phyloP scores from a whole-genome alignment of 2,888 invertebrate genomes.

The Hololepta plana region DNA sequence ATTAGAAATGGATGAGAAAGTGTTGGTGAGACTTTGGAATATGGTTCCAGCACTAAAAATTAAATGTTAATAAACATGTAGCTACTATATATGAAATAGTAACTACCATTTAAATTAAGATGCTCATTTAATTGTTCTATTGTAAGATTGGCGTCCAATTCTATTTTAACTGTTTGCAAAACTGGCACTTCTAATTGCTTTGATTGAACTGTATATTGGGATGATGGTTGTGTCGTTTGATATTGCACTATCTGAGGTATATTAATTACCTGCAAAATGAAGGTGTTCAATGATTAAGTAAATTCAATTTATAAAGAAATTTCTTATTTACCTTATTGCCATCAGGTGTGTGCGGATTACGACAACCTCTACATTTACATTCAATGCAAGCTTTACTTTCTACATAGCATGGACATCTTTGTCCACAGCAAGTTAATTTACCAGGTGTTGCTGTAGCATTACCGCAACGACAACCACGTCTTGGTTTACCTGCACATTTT shows the following conservation, averaged over 20 bases:
- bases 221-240: too few relatives aligned
- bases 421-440: slow-evolving; percentile 83
- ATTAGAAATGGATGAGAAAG: slow-evolving; percentile 35
- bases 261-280: too few relatives aligned
- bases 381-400: slow-evolving; percentile 76
- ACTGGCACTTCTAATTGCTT: slow-evolving; percentile 10
- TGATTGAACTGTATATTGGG: too few relatives aligned
- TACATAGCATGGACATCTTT: slow-evolving; percentile 86
- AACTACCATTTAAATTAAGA: slow-evolving; percentile 14
- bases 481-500: slow-evolving; percentile 28
- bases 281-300: too few relatives aligned
- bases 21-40: slow-evolving; percentile 16
- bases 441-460: slow-evolving; percentile 79
- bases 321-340: slow-evolving; percentile 59
- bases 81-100: slow-evolving; percentile 5
- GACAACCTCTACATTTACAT: slow-evolving; percentile 82
- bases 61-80: not conserved
- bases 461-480: slow-evolving; percentile 77
- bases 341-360: slow-evolving; percentile 75
- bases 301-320: too few relatives aligned
- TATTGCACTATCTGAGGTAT: too few relatives aligned
- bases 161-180: slow-evolving; percentile 17
- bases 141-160: slow-evolving; percentile 14
- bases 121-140: slow-evolving; percentile 15
- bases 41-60: slow-evolving; percentile 13